Base-by-base conservation (phyloP, 2,888 invertebrate species). In the Galerucella pusilla region DNA sequence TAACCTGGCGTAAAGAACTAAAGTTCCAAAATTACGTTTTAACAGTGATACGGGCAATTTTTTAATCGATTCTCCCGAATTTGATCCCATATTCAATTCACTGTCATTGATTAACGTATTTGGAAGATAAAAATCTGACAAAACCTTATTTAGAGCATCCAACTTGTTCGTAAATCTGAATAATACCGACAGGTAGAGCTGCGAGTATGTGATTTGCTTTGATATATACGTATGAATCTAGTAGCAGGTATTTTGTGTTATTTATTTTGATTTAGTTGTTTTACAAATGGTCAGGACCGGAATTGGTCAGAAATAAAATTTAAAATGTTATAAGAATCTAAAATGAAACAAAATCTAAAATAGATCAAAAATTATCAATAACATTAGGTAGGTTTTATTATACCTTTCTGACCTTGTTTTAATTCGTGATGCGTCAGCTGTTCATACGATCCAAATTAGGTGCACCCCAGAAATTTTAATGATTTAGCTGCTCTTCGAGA, bases 371-470 rank as follows among this genome's bases (percentile, higher is more conserved):
- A 28, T 2, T 28, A 2, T 28, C 28, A 28, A 35, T 35, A 35
- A 35, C 5, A 28, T 28, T 20, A 20, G 20, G 1, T 5, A 35
- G 5, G 35, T 35, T 35, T 35, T 35, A 4, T 35, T 5, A 6
- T 35, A 4, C 5, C 28, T 28, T 28, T 4, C 1, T 28, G 28
- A 28, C 28, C 4, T 28, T 28, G 28, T 4, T 28, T 28, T 28
- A 35, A 35, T 35, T 35, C 5, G 35, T 73, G 73, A 75, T 77
- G 73, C 72, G 72, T 61, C 65, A 64, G 69, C 72, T 73, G 64
- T 70, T 73, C 25, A 77, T 64, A 64, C n/a, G 77, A 75, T 72
- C 63, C 61, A 70, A 77, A 77, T 74, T 70, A 67, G 61, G 25
- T 70, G 45, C 45, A 70, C 65, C 5, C 59, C 66, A 59, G 63